Base-by-base conservation (phyloP, 1,140 invertebrate species). In the Bombus affinis region DNA sequence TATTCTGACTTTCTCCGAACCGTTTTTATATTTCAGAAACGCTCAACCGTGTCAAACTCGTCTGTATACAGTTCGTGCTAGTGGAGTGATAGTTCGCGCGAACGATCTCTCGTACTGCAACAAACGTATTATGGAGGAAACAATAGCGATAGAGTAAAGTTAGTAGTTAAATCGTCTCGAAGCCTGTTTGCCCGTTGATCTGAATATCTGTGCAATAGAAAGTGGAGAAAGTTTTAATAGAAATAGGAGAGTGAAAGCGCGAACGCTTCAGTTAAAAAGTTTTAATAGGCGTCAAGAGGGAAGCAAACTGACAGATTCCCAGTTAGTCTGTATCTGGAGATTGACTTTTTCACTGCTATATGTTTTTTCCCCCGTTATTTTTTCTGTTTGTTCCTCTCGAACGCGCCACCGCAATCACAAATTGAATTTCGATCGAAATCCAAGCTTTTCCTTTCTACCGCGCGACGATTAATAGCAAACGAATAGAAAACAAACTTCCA, bases 261-360 rank as follows among this genome's bases (percentile, higher is more conserved):
- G 59, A 75, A 42, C 76, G 82, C 9, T 79, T 59, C 44, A n/a
- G 66, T 62, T 72, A 59, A 59, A 71, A 79, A 72, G 82, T 83
- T 70, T 78, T 78, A 83, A 83, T 77, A 77, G 73, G 12, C n/a
- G 74, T 76, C 62, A 28, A 47, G 35, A 15, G 68, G 1, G 18
- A 57, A 13, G 18, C 66, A 4, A n/a, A 13, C 3, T 42, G 75
- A 44, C 37, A 59, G 66, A 62, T 72, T 62, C 8, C 39, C 32
- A 22, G 18, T 53, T 53, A 53, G 47, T 53, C 47, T 22, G 47
- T 53, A 53, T 8, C 47, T 53, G 37, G 39, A 47, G 39, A 47
- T 74, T 25, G 57, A 15, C 42, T 82, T 57, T 73, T 62, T 37
- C 32, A 53, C n/a, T 18, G 47, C 9, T 47, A 39, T 57, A 59